Evolutionary conservation across 2,797 vertebrate species (phyloP).

Genomic region (Paramormyrops hopkinsi): DNA sequence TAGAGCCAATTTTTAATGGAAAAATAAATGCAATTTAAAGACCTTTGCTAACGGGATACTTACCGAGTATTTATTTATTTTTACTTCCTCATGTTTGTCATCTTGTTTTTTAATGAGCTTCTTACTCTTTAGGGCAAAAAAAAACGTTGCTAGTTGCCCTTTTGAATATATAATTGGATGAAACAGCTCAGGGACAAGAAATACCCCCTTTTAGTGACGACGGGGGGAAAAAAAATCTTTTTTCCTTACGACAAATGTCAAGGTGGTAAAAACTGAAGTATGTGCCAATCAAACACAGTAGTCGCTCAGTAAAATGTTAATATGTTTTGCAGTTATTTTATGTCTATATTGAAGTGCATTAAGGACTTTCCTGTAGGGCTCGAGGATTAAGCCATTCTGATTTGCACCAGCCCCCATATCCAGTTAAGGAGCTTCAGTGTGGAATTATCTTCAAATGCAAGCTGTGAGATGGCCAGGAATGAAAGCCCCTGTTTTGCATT

Average conservation of each 20-base stretch:
- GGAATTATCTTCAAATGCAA: conserved; percentile 68
- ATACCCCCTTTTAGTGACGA: conserved; percentile 6
- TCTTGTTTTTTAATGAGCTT: conserved; percentile 13
- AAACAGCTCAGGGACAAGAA: conserved; percentile 7
- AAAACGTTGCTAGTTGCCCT: background rate
- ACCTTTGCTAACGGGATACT: background rate
- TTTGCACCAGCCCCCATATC: conserved; percentile 66
- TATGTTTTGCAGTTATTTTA: conserved; percentile 24
- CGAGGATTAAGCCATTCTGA: conserved; percentile 67
- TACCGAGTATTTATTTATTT: background rate
- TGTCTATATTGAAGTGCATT: conserved; percentile 57
- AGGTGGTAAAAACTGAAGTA: conserved; percentile 16
- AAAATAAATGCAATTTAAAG: conserved; percentile 9
- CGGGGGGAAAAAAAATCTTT: background rate
- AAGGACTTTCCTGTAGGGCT: conserved; percentile 67
- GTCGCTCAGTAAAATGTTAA: conserved; percentile 24
- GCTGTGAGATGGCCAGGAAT: conserved; percentile 60
- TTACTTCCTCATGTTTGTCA: conserved; percentile 4
- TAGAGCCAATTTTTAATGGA: background rate
- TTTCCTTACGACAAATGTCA: conserved; percentile 16
- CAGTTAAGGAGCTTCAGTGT: conserved; percentile 64
- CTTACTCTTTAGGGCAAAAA: background rate
- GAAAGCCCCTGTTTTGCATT: conserved; percentile 59
- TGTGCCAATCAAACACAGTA: conserved; percentile 46
- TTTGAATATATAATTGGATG: conserved; percentile 17